Evolutionary conservation across 2,888 invertebrate species (phyloP).

Genomic region (Syritta pipiens): DNA sequence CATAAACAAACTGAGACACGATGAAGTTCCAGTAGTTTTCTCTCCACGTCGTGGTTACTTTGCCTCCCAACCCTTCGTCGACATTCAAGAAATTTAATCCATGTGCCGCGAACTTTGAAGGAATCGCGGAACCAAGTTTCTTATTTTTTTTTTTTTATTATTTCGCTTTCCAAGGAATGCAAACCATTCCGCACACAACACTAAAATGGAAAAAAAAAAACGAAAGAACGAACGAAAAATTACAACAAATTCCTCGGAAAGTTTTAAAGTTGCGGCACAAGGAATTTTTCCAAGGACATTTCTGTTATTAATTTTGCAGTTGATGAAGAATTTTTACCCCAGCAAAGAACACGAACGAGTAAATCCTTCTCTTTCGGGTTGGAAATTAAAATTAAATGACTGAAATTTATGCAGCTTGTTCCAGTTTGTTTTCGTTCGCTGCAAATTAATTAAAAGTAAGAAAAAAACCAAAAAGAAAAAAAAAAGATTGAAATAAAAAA

Average conservation of each 20-base stretch:
- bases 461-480: neutral
- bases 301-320: conserved; percentile 54
- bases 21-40: conserved; percentile 45
- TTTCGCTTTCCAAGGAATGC: conserved; percentile 36
- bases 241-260: conserved; percentile 34
- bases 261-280: conserved; percentile 48
- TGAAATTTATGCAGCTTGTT: conserved; percentile 61
- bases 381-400: conserved; percentile 60
- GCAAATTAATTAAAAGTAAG: conserved; percentile 52
- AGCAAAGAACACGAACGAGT: conserved; percentile 1
- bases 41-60: neutral
- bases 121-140: conserved; percentile 37
- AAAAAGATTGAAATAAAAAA: conserved; percentile 13
- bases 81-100: conserved; percentile 44
- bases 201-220: conserved; percentile 8
- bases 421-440: conserved; percentile 33
- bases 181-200: conserved; percentile 32
- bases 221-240: conserved; percentile 2
- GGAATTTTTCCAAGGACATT: conserved; percentile 54
- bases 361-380: conserved; percentile 45
- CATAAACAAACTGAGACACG: conserved; percentile 56
- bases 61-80: neutral
- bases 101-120: conserved; percentile 52
- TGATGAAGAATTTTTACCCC: conserved; percentile 51
- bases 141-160: too few species aligned